A percentile compares a stretch with the other conserved stretches of the same genome.
phyloP scores from a whole-genome alignment of 2,113 vertebrate species.

The Gyps fulvus region DNA sequence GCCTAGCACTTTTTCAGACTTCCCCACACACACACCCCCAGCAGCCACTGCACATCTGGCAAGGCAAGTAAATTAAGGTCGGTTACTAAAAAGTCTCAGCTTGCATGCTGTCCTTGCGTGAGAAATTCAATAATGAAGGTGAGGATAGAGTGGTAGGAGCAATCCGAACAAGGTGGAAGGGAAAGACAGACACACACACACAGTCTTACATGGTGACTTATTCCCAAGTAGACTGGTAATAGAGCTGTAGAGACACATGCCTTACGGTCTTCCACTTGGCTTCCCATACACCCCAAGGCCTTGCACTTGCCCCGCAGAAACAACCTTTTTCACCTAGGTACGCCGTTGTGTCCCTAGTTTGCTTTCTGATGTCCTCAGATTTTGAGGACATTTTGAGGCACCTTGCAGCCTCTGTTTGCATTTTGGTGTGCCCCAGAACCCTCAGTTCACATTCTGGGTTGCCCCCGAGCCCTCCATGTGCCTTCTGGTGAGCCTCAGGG shows the following conservation, averaged over 20 bases:
- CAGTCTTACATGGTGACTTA: too few species aligned
- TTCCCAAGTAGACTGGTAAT: not conserved
- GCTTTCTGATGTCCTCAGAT: not conserved
- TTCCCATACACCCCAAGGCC: too few species aligned
- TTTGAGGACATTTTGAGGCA: not conserved
- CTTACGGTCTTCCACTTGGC: not conserved
- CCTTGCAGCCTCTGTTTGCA: not conserved
- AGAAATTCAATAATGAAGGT: not conserved
- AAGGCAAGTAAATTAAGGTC: not conserved
- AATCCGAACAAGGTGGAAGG: not conserved
- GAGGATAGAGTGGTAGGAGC: not conserved
- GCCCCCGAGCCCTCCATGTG: too few species aligned
- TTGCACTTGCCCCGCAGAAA: not conserved
- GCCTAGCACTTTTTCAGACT: not conserved
- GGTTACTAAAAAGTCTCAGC: not conserved
- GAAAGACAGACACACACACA: not conserved
- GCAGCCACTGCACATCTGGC: not conserved
- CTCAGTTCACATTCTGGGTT: not conserved
- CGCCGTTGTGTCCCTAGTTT: fast-evolving
- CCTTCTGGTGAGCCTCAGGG: not conserved
- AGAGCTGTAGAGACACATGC: too few species aligned
- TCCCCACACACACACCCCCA: too few species aligned
- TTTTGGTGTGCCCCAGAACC: not conserved
- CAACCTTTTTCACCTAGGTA: not conserved
- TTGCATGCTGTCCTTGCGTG: not conserved